Evolutionary conservation across 2,888 invertebrate species (phyloP), one percentile per base, ranked within the genome.

Genomic region (Zygogramma bicolorata): DNA sequence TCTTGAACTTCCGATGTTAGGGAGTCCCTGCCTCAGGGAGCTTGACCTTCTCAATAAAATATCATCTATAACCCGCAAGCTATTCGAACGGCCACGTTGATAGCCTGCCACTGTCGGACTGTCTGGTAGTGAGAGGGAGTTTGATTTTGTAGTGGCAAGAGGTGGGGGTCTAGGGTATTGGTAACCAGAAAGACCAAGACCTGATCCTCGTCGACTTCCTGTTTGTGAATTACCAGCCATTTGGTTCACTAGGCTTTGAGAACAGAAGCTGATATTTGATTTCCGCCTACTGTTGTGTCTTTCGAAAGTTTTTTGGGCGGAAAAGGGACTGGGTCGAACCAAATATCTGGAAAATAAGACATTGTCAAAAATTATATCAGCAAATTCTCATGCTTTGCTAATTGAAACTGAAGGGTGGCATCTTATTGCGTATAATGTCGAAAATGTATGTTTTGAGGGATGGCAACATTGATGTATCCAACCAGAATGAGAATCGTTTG

Each of bases 291-390:
- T 96, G 87, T 96, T 97, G 88, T 97, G 97, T 1, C 96, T 90
- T 85, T 97, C 96, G 87, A 97, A 97, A 0, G 97, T 97, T 88
- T 97, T 97, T 88, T 97, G 96, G 25, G 97, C 97, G 38, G 96
- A 96, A 86, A 98, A 97, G 10, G 98, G 97, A 84, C 97, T 97
- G 0, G 98, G 98, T 10, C 97, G 92, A 42, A 98, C 96, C 84
- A 97, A 88, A 83, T 97, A 96, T 86, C 96, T 96, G 89, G 40
- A 88, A 83, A 70, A 4, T 1, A 22, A 22, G n/a, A n/a, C n/a
- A n/a, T n/a, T n/a, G n/a, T n/a, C n/a, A n/a, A n/a, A n/a, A n/a
- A n/a, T n/a, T n/a, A n/a, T n/a, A n/a, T n/a, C n/a, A n/a, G n/a
- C n/a, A n/a, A n/a, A n/a, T n/a, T n/a, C n/a, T n/a, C n/a, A n/a